phyloP scores from a whole-genome alignment of 1,140 invertebrate genomes.

The Drosophila rufa region DNA sequence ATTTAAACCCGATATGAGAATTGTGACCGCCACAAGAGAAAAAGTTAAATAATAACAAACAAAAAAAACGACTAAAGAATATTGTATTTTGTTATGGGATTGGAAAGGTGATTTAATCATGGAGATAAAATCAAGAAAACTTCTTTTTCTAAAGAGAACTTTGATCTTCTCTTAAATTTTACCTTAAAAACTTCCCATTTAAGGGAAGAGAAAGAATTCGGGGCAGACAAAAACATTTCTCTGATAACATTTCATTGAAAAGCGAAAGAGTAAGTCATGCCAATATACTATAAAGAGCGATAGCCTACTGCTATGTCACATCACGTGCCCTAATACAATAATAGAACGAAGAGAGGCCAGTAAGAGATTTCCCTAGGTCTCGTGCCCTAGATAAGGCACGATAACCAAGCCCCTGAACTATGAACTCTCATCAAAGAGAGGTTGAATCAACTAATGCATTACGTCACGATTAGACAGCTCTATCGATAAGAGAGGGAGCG shows the following conservation, averaged over 20 bases:
- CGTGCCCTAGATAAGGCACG: constrained; percentile 8
- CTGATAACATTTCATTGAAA: constrained; percentile 19
- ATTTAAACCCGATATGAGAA: constrained; percentile 64
- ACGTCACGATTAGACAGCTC: constrained; percentile 5
- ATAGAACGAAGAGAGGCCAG: constrained; percentile 6
- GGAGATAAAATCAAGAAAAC: no score
- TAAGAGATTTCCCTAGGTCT: neutral
- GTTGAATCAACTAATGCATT: neutral
- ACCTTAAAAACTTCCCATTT: neutral
- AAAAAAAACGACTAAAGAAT: constrained; percentile 32
- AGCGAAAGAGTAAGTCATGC: neutral
- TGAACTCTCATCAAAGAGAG: constrained; percentile 12
- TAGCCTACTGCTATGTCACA: neutral
- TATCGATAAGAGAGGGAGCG: neutral
- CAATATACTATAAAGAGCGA: constrained; percentile 3
- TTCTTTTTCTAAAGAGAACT: neutral
- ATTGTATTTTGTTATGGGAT: neutral
- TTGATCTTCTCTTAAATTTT: neutral
- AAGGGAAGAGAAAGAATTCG: constrained; percentile 11
- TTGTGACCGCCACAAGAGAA: constrained; percentile 64
- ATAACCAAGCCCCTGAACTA: constrained; percentile 5
- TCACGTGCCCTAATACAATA: constrained; percentile 1
- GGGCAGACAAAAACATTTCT: neutral
- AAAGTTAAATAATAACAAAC: constrained; percentile 64
- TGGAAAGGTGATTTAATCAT: neutral